A percentile compares a stretch with the other conserved stretches of the same genome.
phyloP scores from a whole-genome alignment of 2,797 vertebrate genomes.

The Margarornis squamiger region DNA sequence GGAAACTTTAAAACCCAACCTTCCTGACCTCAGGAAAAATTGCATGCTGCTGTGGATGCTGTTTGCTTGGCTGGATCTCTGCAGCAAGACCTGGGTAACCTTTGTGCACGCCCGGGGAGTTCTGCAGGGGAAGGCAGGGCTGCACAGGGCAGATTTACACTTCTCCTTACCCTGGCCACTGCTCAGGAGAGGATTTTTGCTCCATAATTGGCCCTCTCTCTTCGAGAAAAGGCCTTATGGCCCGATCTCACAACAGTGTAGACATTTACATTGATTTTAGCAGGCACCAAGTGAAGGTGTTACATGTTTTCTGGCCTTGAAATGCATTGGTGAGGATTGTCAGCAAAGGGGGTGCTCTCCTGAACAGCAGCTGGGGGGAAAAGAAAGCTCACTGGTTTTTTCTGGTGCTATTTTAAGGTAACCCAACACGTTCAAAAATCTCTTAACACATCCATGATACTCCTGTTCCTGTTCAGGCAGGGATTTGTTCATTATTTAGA shows the following conservation, averaged over 20 bases:
- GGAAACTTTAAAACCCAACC: background rate
- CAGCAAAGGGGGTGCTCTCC: background rate
- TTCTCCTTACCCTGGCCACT: background rate
- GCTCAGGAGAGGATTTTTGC: background rate
- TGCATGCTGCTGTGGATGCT: background rate
- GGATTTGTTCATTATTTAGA: background rate
- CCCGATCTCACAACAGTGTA: background rate
- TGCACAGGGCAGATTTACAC: background rate
- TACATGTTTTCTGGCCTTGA: background rate
- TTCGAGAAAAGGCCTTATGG: background rate
- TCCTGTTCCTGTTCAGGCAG: background rate
- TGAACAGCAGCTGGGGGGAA: background rate
- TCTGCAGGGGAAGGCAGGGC: background rate
- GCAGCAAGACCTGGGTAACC: background rate
- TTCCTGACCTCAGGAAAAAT: slow-evolving; percentile 24
- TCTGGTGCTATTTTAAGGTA: background rate
- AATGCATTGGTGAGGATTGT: background rate
- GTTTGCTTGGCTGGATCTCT: background rate
- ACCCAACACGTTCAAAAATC: background rate
- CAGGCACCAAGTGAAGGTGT: background rate
- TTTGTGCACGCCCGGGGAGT: background rate
- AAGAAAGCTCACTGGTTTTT: background rate
- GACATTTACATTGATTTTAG: background rate
- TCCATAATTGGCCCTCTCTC: background rate
- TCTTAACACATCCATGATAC: background rate